Evolutionary conservation across 2,888 invertebrate genomes (phyloP), one percentile per base, ranked within the genome.

Genomic region (Agonopterix arenella): DNA sequence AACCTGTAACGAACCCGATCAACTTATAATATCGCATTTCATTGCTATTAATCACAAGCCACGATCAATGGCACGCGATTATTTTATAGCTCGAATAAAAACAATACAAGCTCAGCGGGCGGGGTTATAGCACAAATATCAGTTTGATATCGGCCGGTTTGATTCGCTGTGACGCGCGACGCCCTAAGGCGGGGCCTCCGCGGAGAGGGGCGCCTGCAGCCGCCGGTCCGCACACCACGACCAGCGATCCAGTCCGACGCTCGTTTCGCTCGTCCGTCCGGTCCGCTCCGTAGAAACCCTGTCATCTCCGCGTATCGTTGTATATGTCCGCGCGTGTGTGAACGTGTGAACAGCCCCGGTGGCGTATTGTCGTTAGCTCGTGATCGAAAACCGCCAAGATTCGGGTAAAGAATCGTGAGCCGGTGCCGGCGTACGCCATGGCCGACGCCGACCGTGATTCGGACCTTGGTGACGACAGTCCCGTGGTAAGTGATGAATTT

Each of bases 371-470:
- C 65, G 56, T 68, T 62, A 61, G 63, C 65, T 66, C 76, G 80
- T 78, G 73, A 62, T 60, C 48, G 51, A 63, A 79, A 89, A 69
- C 84, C 89, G 90, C 89, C 95, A 95, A 95, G 92, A 95, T 95
- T 95, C 93, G 95, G 91, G 94, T 95, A 88, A 95, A 95, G 93
- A 95, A 95, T 83, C 93, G 94, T 90, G 94, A 95, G 80, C 95
- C 95, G 89, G 92, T 95, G 85, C 94, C 94, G 90, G 93, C 94
- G 90, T 95, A 95, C 92, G 93, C 93, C 88, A 94, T 94, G 94
- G 95, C 89, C 79, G 89, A 89, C 84, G 86, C 85, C 84, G 90
- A 90, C 80, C 84, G 93, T 69, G 94, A 94, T 70, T 93, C 93
- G 78, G 93, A 94, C 82, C 84, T 93, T 61, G 95, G 94, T 61